Conservation (phyloP, 2,113 vertebrate genomes). For the Nipponia nippon region DNA sequence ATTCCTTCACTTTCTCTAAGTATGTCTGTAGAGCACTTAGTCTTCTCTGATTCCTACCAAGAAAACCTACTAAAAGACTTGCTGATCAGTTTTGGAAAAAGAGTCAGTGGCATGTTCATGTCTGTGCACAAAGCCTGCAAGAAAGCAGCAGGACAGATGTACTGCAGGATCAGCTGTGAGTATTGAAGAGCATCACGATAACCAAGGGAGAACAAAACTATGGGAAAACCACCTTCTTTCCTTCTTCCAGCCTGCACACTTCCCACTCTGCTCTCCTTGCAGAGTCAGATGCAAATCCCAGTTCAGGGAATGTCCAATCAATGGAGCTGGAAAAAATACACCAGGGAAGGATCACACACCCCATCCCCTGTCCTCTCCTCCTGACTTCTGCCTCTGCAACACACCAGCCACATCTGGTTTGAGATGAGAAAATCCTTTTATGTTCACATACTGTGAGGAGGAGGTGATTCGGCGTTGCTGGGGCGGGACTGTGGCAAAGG, state of each 20-base stretch:
- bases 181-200: rapidly evolving
- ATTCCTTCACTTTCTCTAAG: not conserved
- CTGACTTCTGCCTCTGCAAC: not conserved
- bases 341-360: not conserved
- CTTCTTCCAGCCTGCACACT: not conserved
- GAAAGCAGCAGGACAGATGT: not conserved
- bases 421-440: not conserved
- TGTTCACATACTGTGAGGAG: not conserved
- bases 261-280: not conserved
- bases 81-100: not conserved
- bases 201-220: not conserved
- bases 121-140: not conserved
- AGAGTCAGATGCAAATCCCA: not conserved
- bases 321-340: not conserved
- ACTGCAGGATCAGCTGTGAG: not conserved
- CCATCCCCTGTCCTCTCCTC: not conserved
- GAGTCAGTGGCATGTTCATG: not conserved
- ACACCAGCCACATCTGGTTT: not conserved
- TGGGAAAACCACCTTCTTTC: not conserved
- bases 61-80: not conserved
- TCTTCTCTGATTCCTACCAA: not conserved
- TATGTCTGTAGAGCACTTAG: not conserved
- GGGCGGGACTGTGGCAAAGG: no score
- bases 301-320: not conserved
- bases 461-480: rapidly evolving